phyloP scores from a whole-genome alignment of 1,140 invertebrate species.

The Leptinotarsa lineolata region DNA sequence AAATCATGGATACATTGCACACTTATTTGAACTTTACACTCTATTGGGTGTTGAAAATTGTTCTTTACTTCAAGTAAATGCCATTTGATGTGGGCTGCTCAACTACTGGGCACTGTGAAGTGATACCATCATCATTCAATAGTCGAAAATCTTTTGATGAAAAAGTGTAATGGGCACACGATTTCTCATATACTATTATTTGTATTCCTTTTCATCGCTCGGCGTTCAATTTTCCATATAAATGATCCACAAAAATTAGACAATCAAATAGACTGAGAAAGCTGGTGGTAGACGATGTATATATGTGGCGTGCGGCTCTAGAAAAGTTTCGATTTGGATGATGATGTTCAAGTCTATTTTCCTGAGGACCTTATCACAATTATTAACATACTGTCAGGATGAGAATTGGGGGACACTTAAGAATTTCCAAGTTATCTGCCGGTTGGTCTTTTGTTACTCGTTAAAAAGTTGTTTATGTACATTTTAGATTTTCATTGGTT shows the following conservation, averaged over 20 bases:
- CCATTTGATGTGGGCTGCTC: too few relatives aligned
- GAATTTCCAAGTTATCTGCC: constrained; percentile 20
- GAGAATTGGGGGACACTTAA: constrained; percentile 18
- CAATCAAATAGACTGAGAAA: neutral
- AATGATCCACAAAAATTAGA: neutral
- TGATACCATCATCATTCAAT: too few relatives aligned
- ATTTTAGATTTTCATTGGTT: constrained; percentile 7
- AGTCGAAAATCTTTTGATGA: too few relatives aligned
- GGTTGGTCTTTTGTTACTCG: neutral
- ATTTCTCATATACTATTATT: too few relatives aligned
- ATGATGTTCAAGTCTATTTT: constrained; percentile 51
- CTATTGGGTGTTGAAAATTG: too few relatives aligned
- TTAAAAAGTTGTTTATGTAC: constrained; percentile 15
- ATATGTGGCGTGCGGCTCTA: constrained; percentile 16
- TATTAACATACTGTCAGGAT: constrained; percentile 42
- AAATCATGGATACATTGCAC: too few relatives aligned
- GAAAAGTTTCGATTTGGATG: constrained; percentile 44
- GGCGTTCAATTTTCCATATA: neutral
- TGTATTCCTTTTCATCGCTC: too few relatives aligned
- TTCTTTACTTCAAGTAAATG: too few relatives aligned
- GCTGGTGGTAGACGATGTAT: neutral
- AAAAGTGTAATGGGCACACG: too few relatives aligned
- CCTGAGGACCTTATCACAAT: constrained; percentile 54
- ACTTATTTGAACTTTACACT: too few relatives aligned
- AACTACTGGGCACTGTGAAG: too few relatives aligned